phyloP scores from a whole-genome alignment of 2,888 invertebrate species.

The Tanytarsus gracilentus region DNA sequence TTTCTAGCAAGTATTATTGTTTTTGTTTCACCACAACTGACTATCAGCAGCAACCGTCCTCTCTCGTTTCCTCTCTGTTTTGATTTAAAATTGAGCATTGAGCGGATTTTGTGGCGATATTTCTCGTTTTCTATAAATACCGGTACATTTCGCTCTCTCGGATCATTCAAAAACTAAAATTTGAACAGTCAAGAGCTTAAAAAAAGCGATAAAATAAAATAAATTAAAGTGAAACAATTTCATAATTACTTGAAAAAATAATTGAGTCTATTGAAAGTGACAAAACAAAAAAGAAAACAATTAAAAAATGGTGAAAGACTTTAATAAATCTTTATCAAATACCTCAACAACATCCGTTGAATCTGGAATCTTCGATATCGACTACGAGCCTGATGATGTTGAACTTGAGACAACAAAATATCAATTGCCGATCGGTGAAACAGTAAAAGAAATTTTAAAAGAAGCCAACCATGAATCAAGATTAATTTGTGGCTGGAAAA shows the following conservation, averaged over 20 bases:
- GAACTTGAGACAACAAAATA: background rate
- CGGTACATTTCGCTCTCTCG: too few relatives aligned
- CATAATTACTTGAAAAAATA: background rate
- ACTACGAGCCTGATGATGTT: background rate
- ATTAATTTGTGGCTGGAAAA: constrained; percentile 41
- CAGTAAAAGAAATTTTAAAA: constrained; percentile 38
- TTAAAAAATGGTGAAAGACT: constrained; percentile 19
- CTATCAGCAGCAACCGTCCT: too few relatives aligned
- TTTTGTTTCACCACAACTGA: background rate
- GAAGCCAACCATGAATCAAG: constrained; percentile 41
- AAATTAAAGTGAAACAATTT: background rate
- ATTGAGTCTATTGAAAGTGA: background rate
- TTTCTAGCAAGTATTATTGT: too few relatives aligned
- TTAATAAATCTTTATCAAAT: constrained; percentile 17
- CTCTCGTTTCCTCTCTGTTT: constrained; percentile 11
- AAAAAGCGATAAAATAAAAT: too few relatives aligned
- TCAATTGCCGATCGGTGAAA: constrained; percentile 36
- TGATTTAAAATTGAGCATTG: background rate
- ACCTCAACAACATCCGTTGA: constrained; percentile 16
- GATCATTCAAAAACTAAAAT: constrained; percentile 4
- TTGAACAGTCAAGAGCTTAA: too few relatives aligned
- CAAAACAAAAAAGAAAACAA: background rate
- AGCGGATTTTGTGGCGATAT: background rate
- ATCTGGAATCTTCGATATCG: constrained; percentile 15
- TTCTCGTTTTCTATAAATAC: constrained; percentile 1